Conservation (phyloP, 2,113 vertebrate species). For the Osmerus mordax region DNA sequence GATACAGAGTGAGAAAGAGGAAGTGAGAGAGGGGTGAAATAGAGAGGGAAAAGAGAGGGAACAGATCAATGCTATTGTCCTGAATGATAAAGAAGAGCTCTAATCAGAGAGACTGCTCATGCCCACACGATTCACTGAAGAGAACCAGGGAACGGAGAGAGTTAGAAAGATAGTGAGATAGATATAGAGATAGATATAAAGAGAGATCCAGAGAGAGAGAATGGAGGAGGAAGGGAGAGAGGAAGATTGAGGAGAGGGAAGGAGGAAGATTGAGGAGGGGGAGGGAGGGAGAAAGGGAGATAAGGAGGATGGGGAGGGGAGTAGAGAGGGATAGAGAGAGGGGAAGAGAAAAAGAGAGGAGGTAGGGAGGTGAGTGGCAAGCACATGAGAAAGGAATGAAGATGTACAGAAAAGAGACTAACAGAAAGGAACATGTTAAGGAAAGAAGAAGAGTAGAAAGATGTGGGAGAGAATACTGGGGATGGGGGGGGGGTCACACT, state of each 20-base stretch:
- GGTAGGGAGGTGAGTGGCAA: not conserved
- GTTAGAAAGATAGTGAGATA: not conserved
- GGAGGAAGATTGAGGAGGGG: not conserved
- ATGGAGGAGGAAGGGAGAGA: not conserved
- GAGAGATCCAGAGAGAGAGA: slow-evolving; percentile 1
- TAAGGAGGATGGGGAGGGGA: not conserved
- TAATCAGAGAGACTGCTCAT: slow-evolving; percentile 60
- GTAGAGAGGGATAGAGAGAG: not conserved
- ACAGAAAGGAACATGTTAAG: not conserved
- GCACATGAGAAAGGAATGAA: not conserved
- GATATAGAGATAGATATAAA: slow-evolving; percentile 15
- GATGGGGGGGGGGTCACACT: too few species aligned
- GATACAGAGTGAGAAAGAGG: not conserved
- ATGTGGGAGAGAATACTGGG: too few species aligned
- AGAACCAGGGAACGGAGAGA: slow-evolving; percentile 33
- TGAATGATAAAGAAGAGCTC: slow-evolving; percentile 64
- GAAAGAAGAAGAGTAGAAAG: not conserved
- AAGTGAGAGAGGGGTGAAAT: not conserved
- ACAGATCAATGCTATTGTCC: slow-evolving; percentile 63
- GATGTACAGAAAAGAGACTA: not conserved
- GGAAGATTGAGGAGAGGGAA: not conserved
- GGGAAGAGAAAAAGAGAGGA: not conserved
- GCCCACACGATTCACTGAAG: slow-evolving; percentile 52
- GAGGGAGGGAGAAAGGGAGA: not conserved
- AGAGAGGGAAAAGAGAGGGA: not conserved